These are phyloP conservation scores for Strigamia crassipes DNA, from an alignment of 2,888 invertebrate genomes.

Conservation along the genomic window DNA sequence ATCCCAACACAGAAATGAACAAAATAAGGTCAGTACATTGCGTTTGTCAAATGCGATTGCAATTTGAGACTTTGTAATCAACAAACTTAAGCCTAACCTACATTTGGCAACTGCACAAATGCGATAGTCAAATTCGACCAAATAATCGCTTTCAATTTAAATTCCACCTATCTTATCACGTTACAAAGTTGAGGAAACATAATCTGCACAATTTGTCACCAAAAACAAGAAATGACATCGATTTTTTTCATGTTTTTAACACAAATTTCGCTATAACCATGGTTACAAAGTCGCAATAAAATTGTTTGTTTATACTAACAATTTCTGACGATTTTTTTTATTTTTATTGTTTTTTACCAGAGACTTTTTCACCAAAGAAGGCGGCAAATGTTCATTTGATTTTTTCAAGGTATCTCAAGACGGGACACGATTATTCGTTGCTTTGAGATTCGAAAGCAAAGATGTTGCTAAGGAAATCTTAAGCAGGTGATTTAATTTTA, in stretches of 20 bases:
- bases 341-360: neutral
- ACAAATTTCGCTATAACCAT: neutral
- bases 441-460: constrained; percentile 46
- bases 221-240: neutral
- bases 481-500: neutral
- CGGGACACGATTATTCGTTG: constrained; percentile 44
- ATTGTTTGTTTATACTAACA: neutral
- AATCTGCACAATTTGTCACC: neutral
- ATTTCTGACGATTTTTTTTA: neutral
- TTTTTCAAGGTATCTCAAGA: constrained; percentile 48
- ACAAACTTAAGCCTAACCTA: constrained; percentile 8
- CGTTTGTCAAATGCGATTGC: neutral
- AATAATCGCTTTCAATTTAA: neutral
- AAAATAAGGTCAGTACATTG: constrained; percentile 44
- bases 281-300: neutral
- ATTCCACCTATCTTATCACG: neutral
- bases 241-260: too few species aligned
- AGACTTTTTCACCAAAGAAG: constrained; percentile 48
- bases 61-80: neutral
- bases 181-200: neutral
- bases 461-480: constrained; percentile 46
- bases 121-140: neutral
- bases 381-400: constrained; percentile 47
- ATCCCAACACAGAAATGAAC: constrained; percentile 46
- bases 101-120: neutral